These are phyloP conservation scores for Melanotaenia parkinsoni DNA, from an alignment of 2,797 vertebrate species.

Conservation along the genomic window DNA sequence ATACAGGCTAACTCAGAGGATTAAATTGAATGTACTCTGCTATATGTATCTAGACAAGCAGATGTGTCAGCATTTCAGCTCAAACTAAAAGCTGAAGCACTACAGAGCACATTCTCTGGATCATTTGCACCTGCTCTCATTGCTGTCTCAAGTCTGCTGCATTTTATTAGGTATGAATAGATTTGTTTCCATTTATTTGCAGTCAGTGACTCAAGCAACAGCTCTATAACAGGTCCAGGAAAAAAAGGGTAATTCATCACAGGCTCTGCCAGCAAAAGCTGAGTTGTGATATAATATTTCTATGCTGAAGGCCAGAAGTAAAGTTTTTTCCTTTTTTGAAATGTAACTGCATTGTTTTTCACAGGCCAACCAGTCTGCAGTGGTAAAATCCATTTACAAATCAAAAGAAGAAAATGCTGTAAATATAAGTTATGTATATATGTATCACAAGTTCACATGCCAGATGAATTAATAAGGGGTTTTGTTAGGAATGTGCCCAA, in stretches of 20 bases:
- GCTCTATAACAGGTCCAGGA: constrained; percentile 62
- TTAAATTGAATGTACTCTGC: neutral
- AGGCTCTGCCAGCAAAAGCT: constrained; percentile 54
- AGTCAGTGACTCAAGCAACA: constrained; percentile 38
- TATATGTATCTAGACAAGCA: neutral
- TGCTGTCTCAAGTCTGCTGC: constrained; percentile 29
- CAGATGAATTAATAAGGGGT: too few relatives aligned
- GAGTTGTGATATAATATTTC: constrained; percentile 59
- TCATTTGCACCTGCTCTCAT: constrained; percentile 39
- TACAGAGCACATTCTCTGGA: constrained; percentile 22
- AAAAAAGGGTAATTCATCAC: constrained; percentile 61
- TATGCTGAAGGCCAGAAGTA: constrained; percentile 52
- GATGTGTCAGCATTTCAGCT: neutral
- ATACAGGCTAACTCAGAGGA: neutral
- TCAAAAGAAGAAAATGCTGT: too few relatives aligned
- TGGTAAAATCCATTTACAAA: constrained; percentile 43
- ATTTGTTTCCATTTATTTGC: constrained; percentile 61
- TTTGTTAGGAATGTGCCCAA: neutral
- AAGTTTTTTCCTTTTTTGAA: constrained; percentile 40
- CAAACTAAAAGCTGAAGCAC: neutral
- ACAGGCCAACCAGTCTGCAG: constrained; percentile 34
- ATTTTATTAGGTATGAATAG: constrained; percentile 46
- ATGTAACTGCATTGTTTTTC: constrained; percentile 48
- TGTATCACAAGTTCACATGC: too few relatives aligned
- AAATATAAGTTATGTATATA: too few relatives aligned